Base-by-base conservation (phyloP, 2,888 invertebrate species). In the Sinhomidia bicolor region DNA sequence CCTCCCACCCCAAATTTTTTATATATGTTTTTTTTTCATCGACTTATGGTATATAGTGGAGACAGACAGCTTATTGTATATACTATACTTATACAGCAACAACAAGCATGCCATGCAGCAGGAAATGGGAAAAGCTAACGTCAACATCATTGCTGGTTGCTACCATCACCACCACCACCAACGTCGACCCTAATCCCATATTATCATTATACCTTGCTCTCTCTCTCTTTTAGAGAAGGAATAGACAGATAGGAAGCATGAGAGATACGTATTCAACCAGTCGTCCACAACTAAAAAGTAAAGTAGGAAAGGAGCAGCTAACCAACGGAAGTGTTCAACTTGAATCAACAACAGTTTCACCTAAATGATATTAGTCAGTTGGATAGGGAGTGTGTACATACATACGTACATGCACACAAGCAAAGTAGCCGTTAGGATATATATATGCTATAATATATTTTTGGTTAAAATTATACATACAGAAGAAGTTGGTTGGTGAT, bases 271-370 rank as follows among this genome's bases (percentile, higher is more conserved):
- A 29, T 29, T 62, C 62, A 62, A 23, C 4, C 10, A 12, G 23
- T 60, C 9, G 60, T 23, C 12, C n/a, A 7, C 1, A 20, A 7
- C 14, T 26, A 26, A 12, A 68, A 44, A 41, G 74, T 23, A 74
- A 74, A 51, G 26, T 29, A 51, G 51, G 14, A 54, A 32, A 36
- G 78, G 10, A n/a, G n/a, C n/a, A n/a, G 32, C 54, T 57, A 57
- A 47, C 41, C 57, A 76, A 20, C 76, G 76, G 84, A 85, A 76
- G 44, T 76, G 76, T 85, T 74, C 84, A 85, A 85, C 32, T 85
- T 85, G 76, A 74, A 85, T 85, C 84, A 85, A 85, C 84, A 85
- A 54, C 82, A 51, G n/a, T 54, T 79, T 62, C 80, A 62, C 5
- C 26, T 80, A 80, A n/a, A 80, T 62, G 60, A 80, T 62, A 62